Percentiles rank a stretch among this genome's conserved stretches.
Evolutionary conservation across 1,140 invertebrate genomes (phyloP).

Genomic region (Caenorhabditis remanei): DNA sequence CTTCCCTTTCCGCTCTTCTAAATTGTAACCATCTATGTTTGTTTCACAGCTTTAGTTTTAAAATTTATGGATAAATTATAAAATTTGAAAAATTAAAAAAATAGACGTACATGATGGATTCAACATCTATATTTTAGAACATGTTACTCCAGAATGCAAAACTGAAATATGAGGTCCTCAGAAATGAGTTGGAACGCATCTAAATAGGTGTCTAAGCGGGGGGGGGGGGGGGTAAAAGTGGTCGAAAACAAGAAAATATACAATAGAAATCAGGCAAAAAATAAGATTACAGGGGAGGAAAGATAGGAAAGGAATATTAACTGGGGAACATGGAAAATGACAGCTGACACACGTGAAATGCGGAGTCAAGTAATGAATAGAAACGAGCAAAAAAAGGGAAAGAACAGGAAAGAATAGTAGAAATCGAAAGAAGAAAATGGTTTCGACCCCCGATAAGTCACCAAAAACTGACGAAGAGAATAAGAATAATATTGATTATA

Average conservation of each 20-base stretch:
- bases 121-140: constrained; percentile 49
- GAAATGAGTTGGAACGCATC: constrained; percentile 46
- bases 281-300: neutral
- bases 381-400: constrained; percentile 5
- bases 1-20: constrained; percentile 12
- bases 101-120: constrained; percentile 9
- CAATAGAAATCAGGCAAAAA: neutral
- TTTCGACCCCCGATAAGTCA: constrained; percentile 20
- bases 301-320: neutral
- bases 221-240: neutral
- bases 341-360: constrained; percentile 48
- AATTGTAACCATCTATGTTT: neutral
- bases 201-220: constrained; percentile 49
- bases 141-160: constrained; percentile 44
- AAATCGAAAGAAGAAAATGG: neutral
- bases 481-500: neutral
- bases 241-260: constrained; percentile 6
- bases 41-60: constrained; percentile 5
- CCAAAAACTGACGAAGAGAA: constrained; percentile 7
- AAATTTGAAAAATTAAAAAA: neutral
- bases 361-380: constrained; percentile 3
- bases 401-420: neutral
- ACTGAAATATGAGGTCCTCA: constrained; percentile 44
- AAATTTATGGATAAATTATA: constrained; percentile 44
- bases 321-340: constrained; percentile 48